Percentiles rank a stretch among this genome's conserved stretches.
Conservation (phyloP, 2,888 invertebrate genomes). For the Scaptomyza tumidula region DNA sequence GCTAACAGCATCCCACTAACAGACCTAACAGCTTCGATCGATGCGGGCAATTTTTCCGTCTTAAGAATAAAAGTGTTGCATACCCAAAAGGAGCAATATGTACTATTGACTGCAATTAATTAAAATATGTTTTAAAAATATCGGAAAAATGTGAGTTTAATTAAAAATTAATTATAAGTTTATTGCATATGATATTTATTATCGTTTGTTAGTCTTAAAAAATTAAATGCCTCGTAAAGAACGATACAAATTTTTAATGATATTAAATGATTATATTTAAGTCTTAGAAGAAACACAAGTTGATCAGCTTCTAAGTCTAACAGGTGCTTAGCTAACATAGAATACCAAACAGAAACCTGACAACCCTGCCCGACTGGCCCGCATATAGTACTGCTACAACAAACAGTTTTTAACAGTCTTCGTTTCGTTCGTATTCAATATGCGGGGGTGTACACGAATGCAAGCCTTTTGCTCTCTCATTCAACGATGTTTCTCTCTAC, state of each 20-base stretch:
- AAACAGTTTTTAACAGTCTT: conserved; percentile 41
- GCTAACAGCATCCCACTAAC: conserved; percentile 33
- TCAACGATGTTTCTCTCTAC: conserved; percentile 5
- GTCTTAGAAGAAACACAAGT: too few relatives aligned
- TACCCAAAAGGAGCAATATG: conserved; percentile 24
- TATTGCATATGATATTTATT: background rate
- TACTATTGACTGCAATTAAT: background rate
- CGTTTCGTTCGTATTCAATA: conserved; percentile 23
- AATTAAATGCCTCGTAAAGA: too few relatives aligned
- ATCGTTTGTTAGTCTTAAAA: too few relatives aligned
- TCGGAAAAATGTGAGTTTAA: too few relatives aligned
- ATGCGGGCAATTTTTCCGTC: conserved; percentile 35
- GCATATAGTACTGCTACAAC: conserved; percentile 35
- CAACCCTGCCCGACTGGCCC: conserved; percentile 50
- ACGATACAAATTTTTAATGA: too few relatives aligned
- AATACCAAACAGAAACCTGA: background rate
- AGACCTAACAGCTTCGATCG: conserved; percentile 81
- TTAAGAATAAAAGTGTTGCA: conserved; percentile 29
- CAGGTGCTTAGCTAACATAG: background rate
- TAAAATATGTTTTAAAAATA: background rate
- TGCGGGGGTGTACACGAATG: conserved; percentile 47
- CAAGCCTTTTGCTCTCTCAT: conserved; percentile 8
- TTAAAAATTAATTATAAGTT: background rate
- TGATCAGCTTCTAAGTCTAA: background rate
- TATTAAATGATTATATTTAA: too few relatives aligned